phyloP scores from a whole-genome alignment of 37 sponge, comb jelly and placozoan species.

The Oopsacas minuta region DNA sequence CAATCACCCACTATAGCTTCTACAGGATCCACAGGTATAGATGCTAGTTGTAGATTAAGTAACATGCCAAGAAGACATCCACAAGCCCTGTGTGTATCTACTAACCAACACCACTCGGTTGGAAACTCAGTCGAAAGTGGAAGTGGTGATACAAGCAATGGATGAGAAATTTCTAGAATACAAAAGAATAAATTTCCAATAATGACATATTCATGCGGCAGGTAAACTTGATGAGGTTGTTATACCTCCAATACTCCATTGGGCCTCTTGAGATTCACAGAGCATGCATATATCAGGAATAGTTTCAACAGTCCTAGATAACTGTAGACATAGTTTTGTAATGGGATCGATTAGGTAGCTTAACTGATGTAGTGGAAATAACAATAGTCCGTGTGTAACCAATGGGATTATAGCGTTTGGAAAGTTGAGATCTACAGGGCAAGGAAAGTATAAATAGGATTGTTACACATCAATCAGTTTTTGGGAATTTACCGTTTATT shows the following conservation, averaged over 20 bases:
- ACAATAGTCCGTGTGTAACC: background rate
- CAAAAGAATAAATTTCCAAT: background rate
- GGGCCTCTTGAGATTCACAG: background rate
- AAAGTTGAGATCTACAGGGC: background rate
- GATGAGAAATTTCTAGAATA: background rate
- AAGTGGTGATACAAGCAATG: background rate
- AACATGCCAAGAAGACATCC: background rate
- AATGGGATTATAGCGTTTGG: slow-evolving; percentile 1
- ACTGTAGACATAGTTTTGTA: background rate
- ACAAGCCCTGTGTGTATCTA: background rate
- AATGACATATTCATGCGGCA: no score
- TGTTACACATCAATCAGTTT: background rate
- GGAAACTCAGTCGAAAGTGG: background rate
- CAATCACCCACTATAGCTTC: background rate
- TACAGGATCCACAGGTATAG: background rate
- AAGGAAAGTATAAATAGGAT: slow-evolving; percentile 2
- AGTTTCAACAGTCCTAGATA: background rate
- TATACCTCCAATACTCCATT: background rate
- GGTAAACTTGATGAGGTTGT: background rate
- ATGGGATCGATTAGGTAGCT: background rate
- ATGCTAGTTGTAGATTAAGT: background rate
- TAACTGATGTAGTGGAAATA: background rate
- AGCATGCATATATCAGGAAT: background rate
- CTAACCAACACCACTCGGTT: background rate
- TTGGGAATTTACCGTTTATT: background rate